Base-by-base conservation (phyloP, 2,113 vertebrate genomes). In the Rutilus rutilus region DNA sequence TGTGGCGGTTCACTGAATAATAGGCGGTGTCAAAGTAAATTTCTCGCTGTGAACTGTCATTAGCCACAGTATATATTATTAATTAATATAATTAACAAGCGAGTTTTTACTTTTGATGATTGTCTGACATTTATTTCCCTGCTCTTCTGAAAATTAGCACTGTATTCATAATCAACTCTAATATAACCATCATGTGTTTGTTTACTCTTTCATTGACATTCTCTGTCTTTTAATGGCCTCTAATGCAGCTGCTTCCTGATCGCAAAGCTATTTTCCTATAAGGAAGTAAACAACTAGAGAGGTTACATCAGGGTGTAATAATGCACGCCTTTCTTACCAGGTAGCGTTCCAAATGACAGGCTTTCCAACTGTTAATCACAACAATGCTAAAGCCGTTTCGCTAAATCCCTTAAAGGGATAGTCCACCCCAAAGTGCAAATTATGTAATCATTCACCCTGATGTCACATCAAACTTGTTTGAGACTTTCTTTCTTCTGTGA, bases 231-330 rank as follows among this genome's bases (percentile, higher is more conserved):
- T 54, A 78, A 57, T 78, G 5, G 27, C 76, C 2, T 57, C 8
- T 78, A 30, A 78, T 12, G 23, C 75, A 59, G 23, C 39, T 25
- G 45, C 52, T 78, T 78, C 76, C 76, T n/a, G 27, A 15, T 57
- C 5, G 10, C 30, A 78, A 23, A 36, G 50, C 5, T 23, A 57
- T 78, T 78, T 78, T 36, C 15, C 9, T 33, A 57, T 23, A 39
- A n/a, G 76, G 52, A 78, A 78, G 76, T 57, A 59, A 78, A 78
- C 27, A 23, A 76, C 47, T 9, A 10, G 25, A 27, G 50, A 57
- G 76, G 30, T 78, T 47, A 47, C 42, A 75, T 74, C 71, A 74
- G 39, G 42, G 42, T n/a, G 17, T 74, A 74, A 47, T 17, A 59
- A 59, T 25, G 33, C 50, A 52, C 6, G 42, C 8, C 23, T 42